phyloP scores from a whole-genome alignment of 2,888 invertebrate species.

The Drosophila siamana region DNA sequence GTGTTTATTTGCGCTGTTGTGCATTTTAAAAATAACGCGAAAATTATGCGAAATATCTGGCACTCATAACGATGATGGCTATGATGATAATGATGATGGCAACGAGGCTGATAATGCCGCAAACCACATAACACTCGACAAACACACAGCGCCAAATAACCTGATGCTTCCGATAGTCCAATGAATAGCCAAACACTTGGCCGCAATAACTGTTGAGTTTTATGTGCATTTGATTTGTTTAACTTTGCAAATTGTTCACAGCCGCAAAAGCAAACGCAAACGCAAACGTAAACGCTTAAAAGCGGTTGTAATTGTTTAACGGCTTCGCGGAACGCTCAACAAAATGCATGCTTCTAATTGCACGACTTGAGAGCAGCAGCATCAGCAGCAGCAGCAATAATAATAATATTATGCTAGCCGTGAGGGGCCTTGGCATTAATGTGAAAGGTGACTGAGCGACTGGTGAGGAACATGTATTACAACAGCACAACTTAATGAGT shows the following conservation, averaged over 20 bases:
- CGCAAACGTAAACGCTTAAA: neutral
- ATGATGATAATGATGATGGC: conserved; percentile 47
- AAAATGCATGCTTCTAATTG: neutral
- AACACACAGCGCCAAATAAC: conserved; percentile 43
- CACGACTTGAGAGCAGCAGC: neutral
- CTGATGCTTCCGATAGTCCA: conserved; percentile 38
- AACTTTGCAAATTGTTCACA: neutral
- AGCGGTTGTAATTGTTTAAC: conserved; percentile 1
- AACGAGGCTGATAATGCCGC: conserved; percentile 36
- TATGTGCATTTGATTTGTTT: conserved; percentile 35
- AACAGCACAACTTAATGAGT: neutral
- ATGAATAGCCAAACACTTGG: conserved; percentile 10
- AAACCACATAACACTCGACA: conserved; percentile 3
- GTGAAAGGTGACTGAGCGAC: neutral
- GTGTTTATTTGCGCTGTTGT: conserved; percentile 67
- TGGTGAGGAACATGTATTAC: no score
- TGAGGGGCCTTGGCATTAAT: neutral
- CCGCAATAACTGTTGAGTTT: conserved; percentile 8
- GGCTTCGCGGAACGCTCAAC: neutral
- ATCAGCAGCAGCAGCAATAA: no score
- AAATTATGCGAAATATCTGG: conserved; percentile 64
- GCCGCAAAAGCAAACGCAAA: no score
- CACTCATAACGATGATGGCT: conserved; percentile 51
- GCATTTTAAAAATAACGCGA: conserved; percentile 70
- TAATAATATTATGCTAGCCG: no score